A percentile compares a stretch with the other conserved stretches of the same genome.
Conservation (phyloP, 2,113 vertebrate species). For the Cryptomyrus ogoouensis region DNA sequence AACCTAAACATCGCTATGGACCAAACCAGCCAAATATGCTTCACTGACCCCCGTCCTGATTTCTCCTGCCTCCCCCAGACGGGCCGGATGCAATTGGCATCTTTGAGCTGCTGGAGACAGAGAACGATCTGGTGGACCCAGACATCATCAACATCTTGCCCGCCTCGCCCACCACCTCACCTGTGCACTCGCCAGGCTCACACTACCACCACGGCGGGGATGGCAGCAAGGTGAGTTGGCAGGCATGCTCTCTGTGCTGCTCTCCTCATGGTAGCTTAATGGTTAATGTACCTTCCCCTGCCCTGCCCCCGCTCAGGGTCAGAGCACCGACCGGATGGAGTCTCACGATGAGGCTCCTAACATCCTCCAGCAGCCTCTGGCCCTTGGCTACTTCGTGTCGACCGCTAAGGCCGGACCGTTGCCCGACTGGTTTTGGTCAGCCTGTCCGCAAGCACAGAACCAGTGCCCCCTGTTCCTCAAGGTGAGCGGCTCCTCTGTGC, state of each 20-base stretch:
- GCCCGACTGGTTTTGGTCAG: conserved; percentile 99
- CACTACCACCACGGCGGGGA: conserved; percentile 88
- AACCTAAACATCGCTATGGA: neutral
- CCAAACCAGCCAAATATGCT: neutral
- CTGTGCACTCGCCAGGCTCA: conserved; percentile 89
- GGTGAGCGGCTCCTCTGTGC: conserved; percentile 37
- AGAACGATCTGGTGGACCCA: conserved; percentile 70
- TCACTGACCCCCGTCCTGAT: neutral
- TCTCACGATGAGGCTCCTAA: conserved; percentile 95
- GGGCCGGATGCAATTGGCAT: conserved; percentile 73
- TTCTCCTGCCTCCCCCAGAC: conserved; percentile 47
- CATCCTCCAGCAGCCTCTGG: conserved; percentile 97
- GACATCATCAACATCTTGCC: conserved; percentile 77
- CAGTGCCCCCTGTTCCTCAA: conserved; percentile 87
- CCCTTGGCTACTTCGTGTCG: conserved; percentile 95
- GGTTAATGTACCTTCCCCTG: conserved; percentile 47
- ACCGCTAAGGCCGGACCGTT: conserved; percentile 96
- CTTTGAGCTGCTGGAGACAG: conserved; percentile 75
- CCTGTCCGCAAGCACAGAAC: conserved; percentile 97
- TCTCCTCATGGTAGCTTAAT: neutral
- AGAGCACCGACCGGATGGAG: conserved; percentile 89
- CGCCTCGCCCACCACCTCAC: conserved; percentile 78
- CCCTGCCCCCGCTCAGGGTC: conserved; percentile 65
- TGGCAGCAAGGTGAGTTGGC: conserved; percentile 77
- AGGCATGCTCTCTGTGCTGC: neutral